Evolutionary conservation across 2,888 invertebrate species (phyloP).

Genomic region (Thalpophila matura): DNA sequence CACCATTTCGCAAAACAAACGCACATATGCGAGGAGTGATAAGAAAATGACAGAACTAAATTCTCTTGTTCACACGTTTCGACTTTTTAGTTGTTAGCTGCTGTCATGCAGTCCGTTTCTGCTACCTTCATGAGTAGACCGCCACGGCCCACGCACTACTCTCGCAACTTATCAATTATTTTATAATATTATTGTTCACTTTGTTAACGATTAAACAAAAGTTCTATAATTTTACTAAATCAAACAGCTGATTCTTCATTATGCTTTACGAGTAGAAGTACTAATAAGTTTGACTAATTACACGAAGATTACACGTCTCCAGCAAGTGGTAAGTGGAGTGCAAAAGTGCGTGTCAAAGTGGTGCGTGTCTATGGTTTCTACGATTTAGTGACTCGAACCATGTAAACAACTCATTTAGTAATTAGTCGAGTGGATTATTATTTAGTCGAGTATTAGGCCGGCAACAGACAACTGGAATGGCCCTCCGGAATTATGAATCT

Average conservation of each 20-base stretch:
- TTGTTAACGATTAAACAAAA: background rate
- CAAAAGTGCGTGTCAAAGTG: conserved; percentile 6
- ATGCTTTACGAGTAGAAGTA: too few relatives aligned
- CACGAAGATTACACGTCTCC: conserved; percentile 19
- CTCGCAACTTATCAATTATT: too few relatives aligned
- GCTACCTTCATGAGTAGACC: too few relatives aligned
- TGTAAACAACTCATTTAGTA: conserved; percentile 16
- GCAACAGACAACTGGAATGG: too few relatives aligned
- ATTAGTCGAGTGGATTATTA: conserved; percentile 13
- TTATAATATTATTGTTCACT: too few relatives aligned
- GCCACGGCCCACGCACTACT: too few relatives aligned
- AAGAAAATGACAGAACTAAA: conserved; percentile 25
- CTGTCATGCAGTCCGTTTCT: background rate
- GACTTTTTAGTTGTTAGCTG: background rate
- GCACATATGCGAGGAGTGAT: background rate
- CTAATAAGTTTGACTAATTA: too few relatives aligned
- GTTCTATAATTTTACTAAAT: background rate
- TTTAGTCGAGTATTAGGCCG: background rate
- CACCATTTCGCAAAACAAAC: conserved; percentile 19
- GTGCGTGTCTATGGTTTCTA: conserved; percentile 25
- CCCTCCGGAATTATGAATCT: too few relatives aligned
- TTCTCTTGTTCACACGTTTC: conserved; percentile 15
- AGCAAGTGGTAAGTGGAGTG: conserved; percentile 7
- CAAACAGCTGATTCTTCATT: too few relatives aligned
- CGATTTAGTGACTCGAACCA: conserved; percentile 19